Conservation (phyloP, 2,113 vertebrate species). For the Megatriorchis doriae region DNA sequence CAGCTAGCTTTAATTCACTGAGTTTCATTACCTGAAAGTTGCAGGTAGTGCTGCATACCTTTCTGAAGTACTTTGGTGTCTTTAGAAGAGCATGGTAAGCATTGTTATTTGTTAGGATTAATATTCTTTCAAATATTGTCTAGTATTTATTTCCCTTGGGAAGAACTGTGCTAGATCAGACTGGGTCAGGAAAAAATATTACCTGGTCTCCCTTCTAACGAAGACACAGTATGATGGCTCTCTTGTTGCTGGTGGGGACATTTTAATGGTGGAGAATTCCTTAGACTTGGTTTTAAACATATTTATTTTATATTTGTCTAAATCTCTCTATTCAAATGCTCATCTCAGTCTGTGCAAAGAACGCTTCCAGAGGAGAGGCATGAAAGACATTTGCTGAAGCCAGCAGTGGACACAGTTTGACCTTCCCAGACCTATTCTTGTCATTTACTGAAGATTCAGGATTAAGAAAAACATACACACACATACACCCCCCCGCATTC, state of each 20-base stretch:
- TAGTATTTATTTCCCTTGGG: neutral
- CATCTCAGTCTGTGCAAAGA: neutral
- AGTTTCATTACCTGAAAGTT: neutral
- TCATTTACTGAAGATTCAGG: neutral
- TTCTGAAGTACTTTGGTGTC: neutral
- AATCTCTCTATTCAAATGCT: neutral
- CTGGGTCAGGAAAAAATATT: neutral
- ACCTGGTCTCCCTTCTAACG: neutral
- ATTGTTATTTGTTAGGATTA: neutral
- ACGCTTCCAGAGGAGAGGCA: neutral
- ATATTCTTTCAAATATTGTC: neutral
- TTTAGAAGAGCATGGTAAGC: neutral
- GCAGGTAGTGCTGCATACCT: neutral
- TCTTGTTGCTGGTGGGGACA: neutral
- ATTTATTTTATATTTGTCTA: neutral
- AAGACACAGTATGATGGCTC: neutral
- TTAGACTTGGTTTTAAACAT: neutral
- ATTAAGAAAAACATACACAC: neutral
- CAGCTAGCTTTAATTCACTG: neutral
- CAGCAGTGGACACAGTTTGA: neutral
- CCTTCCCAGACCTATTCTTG: neutral
- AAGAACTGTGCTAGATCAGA: neutral
- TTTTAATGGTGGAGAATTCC: neutral
- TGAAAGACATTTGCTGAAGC: neutral
- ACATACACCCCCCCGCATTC: accelerated